A percentile compares a stretch with the other conserved stretches of the same genome.
phyloP scores from a whole-genome alignment of 2,888 invertebrate genomes.

The Caenorhabditis sulstoni region DNA sequence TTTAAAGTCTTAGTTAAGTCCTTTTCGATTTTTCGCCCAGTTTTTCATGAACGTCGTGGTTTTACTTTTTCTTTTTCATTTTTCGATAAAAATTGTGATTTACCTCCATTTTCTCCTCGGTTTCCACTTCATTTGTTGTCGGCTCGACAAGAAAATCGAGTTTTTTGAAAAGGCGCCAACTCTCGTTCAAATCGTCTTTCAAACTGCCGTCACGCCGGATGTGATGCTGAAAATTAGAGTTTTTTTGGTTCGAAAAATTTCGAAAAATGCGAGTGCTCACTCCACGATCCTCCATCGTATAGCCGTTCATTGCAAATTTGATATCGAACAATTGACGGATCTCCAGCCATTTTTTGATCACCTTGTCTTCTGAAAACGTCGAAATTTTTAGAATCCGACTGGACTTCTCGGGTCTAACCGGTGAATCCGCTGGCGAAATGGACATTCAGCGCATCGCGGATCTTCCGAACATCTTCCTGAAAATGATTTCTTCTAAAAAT shows the following conservation, averaged over 20 bases:
- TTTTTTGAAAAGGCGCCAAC: constrained; percentile 28
- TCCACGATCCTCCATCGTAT: constrained; percentile 30
- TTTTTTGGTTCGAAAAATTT: no score
- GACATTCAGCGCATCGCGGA: constrained; percentile 4
- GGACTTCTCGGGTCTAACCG: background rate
- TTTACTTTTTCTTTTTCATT: no score
- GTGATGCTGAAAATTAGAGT: constrained; percentile 16
- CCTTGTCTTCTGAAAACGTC: constrained; percentile 12
- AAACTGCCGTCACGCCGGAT: constrained; percentile 29
- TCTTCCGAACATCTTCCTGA: constrained; percentile 5
- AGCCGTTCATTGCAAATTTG: constrained; percentile 31
- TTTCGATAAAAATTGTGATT: no score
- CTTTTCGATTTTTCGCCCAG: no score
- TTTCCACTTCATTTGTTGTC: background rate
- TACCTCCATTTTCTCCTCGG: background rate
- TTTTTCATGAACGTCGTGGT: no score
- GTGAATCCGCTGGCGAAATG: constrained; percentile 1
- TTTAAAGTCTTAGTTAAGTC: no score
- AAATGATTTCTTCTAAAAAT: background rate
- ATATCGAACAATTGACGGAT: constrained; percentile 17
- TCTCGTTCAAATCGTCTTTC: constrained; percentile 35
- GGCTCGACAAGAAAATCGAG: constrained; percentile 8
- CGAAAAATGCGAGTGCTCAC: no score
- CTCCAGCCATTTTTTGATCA: constrained; percentile 41
- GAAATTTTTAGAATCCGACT: no score